These are phyloP conservation scores for Noctilio leporinus DNA, from an alignment of 2,113 vertebrate genomes.

Conservation along the genomic window DNA sequence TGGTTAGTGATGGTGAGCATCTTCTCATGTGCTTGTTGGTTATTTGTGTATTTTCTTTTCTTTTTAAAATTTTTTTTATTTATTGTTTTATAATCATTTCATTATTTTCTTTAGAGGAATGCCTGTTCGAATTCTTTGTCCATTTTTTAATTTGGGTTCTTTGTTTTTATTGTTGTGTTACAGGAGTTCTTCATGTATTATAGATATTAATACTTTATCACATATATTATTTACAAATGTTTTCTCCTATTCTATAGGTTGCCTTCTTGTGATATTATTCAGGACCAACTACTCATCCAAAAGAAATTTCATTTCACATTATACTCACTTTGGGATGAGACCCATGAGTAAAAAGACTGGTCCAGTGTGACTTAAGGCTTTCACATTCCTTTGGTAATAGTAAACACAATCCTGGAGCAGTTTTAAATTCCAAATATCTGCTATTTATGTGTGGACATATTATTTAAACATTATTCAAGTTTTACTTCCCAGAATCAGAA, in stretches of 20 bases:
- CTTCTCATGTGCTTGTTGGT: background rate
- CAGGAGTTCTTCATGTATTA: background rate
- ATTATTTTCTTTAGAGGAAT: background rate
- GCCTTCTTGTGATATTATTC: slow-evolving; percentile 13
- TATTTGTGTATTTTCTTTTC: background rate
- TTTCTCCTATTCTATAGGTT: background rate
- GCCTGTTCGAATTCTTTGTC: background rate
- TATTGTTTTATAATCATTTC: too few species aligned
- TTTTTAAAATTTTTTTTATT: too few species aligned
- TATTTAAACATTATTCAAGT: background rate
- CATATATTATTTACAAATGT: background rate
- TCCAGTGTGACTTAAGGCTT: background rate
- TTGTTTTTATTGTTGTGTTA: background rate
- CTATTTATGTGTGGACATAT: background rate
- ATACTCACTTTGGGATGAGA: background rate
- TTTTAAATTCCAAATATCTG: slow-evolving; percentile 9
- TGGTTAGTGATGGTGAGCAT: background rate
- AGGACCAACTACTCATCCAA: background rate
- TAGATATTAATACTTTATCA: background rate
- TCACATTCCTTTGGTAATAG: background rate
- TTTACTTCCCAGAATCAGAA: background rate
- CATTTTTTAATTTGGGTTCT: background rate
- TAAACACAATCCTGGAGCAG: background rate
- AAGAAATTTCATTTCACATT: background rate
- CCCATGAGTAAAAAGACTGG: background rate